Conservation (phyloP, 1,140 invertebrate genomes). For the Agrypnia vestita region DNA sequence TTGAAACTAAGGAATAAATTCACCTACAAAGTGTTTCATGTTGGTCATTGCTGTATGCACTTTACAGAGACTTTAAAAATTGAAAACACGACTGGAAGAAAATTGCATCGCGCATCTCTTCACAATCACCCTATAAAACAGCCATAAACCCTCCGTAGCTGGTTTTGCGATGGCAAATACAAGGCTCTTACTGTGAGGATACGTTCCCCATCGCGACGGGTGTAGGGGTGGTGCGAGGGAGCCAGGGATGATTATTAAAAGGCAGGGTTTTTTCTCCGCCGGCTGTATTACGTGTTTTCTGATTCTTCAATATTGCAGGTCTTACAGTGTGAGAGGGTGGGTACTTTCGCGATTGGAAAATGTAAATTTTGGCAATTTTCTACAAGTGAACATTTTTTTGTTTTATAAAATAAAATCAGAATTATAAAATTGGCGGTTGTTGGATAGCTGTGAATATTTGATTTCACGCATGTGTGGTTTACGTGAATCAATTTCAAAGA, state of each 20-base stretch:
- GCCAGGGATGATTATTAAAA: conserved; percentile 22
- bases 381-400: no score
- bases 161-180: conserved; percentile 10
- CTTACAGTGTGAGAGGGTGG: no score
- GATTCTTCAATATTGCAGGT: conserved; percentile 5
- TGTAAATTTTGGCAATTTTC: no score
- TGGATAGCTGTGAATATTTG: no score
- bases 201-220: background rate
- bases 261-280: background rate
- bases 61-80: conserved; percentile 25
- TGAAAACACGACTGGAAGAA: conserved; percentile 33
- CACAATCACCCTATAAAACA: conserved; percentile 35
- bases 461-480: no score
- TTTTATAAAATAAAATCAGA: no score
- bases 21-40: no score
- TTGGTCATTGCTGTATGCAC: background rate
- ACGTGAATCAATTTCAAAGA: no score
- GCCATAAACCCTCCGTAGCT: conserved; percentile 18
- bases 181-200: conserved; percentile 11
- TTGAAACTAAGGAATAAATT: no score
- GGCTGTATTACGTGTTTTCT: conserved; percentile 13
- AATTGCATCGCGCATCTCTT: conserved; percentile 37
- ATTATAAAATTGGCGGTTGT: no score
- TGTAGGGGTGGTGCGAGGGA: background rate
- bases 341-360: no score